Base-by-base conservation (phyloP, 2,113 vertebrate genomes). In the Percopsis transmontana region DNA sequence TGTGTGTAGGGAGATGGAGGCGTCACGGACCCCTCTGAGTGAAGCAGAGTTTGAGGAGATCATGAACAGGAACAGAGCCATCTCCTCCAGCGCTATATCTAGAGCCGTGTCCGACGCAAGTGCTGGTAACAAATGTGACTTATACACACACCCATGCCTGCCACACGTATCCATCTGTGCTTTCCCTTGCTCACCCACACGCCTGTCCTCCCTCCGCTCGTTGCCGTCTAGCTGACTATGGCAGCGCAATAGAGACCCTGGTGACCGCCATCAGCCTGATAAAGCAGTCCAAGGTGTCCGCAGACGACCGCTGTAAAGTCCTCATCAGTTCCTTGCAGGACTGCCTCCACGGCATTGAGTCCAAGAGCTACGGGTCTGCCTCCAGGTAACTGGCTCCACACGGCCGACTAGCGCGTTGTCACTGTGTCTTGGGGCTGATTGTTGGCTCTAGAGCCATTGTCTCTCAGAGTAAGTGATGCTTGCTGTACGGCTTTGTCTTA, bases 41-140 rank as follows among this genome's bases (percentile, higher is more conserved):
- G 97, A 99, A 92, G 96, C 97, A 33, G 97, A 99, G 87, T 99
- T 99, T 93, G 97, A 99, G 91, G 97, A 99, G 94, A 99, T 99
- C 73, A 99, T 99, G 97, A 99, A 99, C 88, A 93, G 97, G 72
- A 99, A 99, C 88, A 89, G 97, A 76, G 97, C 97, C 1, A 99
- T 99, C 82, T 99, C 97, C 85, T 98, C 96, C 88, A 99, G 97
- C 82, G 97, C 97, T 74, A 99, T 99, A 89, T 99, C 97, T 0
- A 94, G 97, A 91, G 97, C 97, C 21, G 97, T 99, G 68, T 99
- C 97, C 44, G 97, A 99, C 63, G 97, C 97, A 58, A 99, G 97
- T 84, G 97, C 97, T 90, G 97, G 97, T 99, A 88, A 83, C 62
- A 67, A 0, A 20, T 33, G 27, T 33, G 27, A 33, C 27, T 33